These are phyloP conservation scores for Andrena trimmerana DNA, from an alignment of 2,888 invertebrate species.

Conservation along the genomic window DNA sequence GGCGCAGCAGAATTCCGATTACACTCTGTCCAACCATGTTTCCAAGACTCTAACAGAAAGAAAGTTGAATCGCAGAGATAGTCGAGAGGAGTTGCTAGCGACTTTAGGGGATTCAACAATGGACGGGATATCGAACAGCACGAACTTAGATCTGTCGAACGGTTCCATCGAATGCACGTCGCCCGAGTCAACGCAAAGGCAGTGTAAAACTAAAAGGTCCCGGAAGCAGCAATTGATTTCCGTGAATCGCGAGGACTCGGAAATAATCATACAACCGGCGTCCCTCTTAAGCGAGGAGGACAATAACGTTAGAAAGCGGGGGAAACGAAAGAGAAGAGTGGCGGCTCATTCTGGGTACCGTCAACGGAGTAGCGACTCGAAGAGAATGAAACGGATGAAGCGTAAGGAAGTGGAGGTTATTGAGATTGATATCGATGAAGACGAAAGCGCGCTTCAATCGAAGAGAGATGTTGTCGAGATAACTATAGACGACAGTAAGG, in stretches of 20 bases:
- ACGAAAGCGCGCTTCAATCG: conserved; percentile 60
- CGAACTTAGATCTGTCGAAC: conserved; percentile 51
- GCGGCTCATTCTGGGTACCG: conserved; percentile 74
- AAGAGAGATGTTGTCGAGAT: conserved; percentile 77
- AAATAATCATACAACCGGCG: conserved; percentile 83
- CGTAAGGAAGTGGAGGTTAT: conserved; percentile 78
- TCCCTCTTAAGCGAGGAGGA: conserved; percentile 75
- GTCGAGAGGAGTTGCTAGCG: conserved; percentile 51
- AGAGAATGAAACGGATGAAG: conserved; percentile 67
- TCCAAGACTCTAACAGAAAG: conserved; percentile 43
- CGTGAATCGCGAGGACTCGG: conserved; percentile 82
- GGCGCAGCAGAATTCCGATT: conserved; percentile 16
- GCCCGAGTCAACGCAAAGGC: conserved; percentile 42
- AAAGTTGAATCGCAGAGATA: conserved; percentile 51
- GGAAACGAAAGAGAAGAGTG: conserved; percentile 76
- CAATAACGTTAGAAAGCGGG: conserved; percentile 69
- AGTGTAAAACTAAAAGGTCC: conserved; percentile 78
- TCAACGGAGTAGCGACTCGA: conserved; percentile 64
- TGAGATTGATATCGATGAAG: conserved; percentile 81
- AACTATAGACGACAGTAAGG: conserved; percentile 80
- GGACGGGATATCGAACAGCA: conserved; percentile 30
- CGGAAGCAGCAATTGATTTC: conserved; percentile 82
- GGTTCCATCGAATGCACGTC: conserved; percentile 45
- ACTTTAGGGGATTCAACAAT: conserved; percentile 47
- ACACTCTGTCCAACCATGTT: conserved; percentile 16